phyloP scores from a whole-genome alignment of 2,888 invertebrate genomes.

The Thera obeliscata region DNA sequence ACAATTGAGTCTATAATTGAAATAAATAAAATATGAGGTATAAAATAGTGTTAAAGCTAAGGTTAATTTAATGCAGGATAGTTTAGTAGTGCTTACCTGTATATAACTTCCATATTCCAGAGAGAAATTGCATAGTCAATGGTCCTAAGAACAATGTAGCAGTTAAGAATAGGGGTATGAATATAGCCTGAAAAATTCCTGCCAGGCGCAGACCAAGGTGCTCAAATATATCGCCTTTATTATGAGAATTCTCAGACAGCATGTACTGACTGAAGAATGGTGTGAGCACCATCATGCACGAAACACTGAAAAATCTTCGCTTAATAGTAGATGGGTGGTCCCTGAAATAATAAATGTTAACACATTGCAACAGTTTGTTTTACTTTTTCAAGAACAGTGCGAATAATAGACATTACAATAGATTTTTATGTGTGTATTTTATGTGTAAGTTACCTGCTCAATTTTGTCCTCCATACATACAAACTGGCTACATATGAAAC shows the following conservation, averaged over 20 bases:
- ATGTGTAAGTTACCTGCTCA: slow-evolving; percentile 85
- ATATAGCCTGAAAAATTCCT: slow-evolving; percentile 89
- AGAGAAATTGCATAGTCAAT: slow-evolving; percentile 88
- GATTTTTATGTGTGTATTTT: background rate
- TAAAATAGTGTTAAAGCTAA: too few species aligned
- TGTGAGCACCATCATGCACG: slow-evolving; percentile 91
- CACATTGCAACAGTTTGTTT: background rate
- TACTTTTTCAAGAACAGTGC: background rate
- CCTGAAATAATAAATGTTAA: slow-evolving; percentile 80
- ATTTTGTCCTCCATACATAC: slow-evolving; percentile 92
- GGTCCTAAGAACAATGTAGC: slow-evolving; percentile 93
- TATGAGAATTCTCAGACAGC: slow-evolving; percentile 85
- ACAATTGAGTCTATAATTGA: too few species aligned
- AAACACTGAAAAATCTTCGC: slow-evolving; percentile 93
- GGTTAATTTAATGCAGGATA: too few species aligned
- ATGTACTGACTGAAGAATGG: slow-evolving; percentile 91
- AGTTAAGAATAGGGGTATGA: slow-evolving; percentile 91
- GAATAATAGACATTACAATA: background rate
- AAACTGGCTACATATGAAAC: slow-evolving; percentile 93
- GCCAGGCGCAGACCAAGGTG: slow-evolving; percentile 90
- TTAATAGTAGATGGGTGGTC: slow-evolving; percentile 95
- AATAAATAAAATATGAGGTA: too few species aligned
- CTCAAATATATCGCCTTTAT: slow-evolving; percentile 86
- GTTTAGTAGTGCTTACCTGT: slow-evolving; percentile 77
- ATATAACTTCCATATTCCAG: slow-evolving; percentile 88